Evolutionary conservation across 2,797 vertebrate genomes (phyloP), one percentile per base, ranked within the genome.

Genomic region (Xyrichtys novacula): DNA sequence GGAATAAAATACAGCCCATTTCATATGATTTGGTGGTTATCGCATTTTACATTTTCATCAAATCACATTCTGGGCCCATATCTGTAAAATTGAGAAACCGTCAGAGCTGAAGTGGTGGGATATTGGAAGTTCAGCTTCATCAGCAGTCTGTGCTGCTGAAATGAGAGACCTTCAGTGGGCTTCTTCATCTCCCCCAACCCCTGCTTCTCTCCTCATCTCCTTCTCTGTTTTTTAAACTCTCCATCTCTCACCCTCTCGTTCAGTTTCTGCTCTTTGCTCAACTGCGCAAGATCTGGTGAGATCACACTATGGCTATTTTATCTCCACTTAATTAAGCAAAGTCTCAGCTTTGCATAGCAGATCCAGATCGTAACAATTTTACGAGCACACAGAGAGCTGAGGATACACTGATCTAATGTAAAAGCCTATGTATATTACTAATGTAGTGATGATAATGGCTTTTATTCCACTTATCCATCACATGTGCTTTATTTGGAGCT

Each of bases 21-120:
- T 91, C 83, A 76, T 58, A 75, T 85, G 88, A 92, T 89, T 90
- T 90, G 88, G 83, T 84, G 89, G 87, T 90, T 90, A 92, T 91
- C 83, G 89, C 81, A 75, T 92, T 90, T 90, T 88, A 90, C 86
- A 86, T 91, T 93, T 92, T 92, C 85, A 92, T 93, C 89, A 88
- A 91, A 91, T 90, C 73, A 87, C 82, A 84, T 90, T 91, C 85
- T 90, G 70, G 36, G 84, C 83, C 87, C 87, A 87, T 89, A 93
- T 93, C 92, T 94, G 88, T 90, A 90, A 92, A 91, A 93, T 89
- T 90, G 91, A 90, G 88, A 92, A 93, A 92, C 88, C 88, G 88
- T 92, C 89, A 88, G 88, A 87, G 91, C 87, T 87, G 91, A 89
- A 89, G 88, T 86, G 68, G 84, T 69, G 81, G 88, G 86, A 92